Evolutionary conservation across 1,140 invertebrate genomes (phyloP).

Genomic region (Cylas formicarius): DNA sequence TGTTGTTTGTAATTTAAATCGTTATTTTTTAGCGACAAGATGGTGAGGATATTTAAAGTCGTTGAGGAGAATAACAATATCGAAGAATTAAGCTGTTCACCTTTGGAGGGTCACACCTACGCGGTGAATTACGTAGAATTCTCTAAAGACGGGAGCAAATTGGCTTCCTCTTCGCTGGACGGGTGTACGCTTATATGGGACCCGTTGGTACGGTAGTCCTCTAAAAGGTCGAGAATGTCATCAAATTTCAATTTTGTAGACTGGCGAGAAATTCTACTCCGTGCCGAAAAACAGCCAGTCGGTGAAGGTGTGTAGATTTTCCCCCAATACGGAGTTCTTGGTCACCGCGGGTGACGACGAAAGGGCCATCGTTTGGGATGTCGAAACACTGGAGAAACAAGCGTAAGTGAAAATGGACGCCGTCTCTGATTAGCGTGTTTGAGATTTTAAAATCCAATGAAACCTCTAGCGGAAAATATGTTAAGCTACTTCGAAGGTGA

Average conservation of each 20-base stretch:
- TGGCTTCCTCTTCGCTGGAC: conserved; percentile 68
- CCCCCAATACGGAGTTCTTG: conserved; percentile 54
- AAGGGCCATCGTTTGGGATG: conserved; percentile 58
- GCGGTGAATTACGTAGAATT: conserved; percentile 59
- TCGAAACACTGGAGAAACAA: conserved; percentile 48
- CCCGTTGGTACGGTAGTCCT: conserved; percentile 43
- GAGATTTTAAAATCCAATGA: too few relatives aligned
- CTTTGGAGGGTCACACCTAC: conserved; percentile 54
- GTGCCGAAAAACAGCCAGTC: conserved; percentile 37
- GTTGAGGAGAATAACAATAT: conserved; percentile 39
- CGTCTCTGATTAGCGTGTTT: neutral
- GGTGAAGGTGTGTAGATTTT: conserved; percentile 54
- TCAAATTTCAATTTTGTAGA: conserved; percentile 28
- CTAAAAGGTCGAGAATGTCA: neutral
- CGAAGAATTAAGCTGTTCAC: conserved; percentile 46
- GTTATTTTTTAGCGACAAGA: conserved; percentile 48
- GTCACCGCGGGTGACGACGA: conserved; percentile 70
- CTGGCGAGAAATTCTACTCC: conserved; percentile 32
- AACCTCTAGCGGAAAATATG: too few relatives aligned
- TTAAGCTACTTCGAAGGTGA: too few relatives aligned
- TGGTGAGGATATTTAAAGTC: conserved; percentile 47
- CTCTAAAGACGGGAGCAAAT: conserved; percentile 53
- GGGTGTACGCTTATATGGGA: conserved; percentile 64
- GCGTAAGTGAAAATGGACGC: conserved; percentile 34
- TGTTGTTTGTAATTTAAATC: neutral